Conservation (phyloP, 2,888 invertebrate species). For the Rhagophthalmus giganteus region DNA sequence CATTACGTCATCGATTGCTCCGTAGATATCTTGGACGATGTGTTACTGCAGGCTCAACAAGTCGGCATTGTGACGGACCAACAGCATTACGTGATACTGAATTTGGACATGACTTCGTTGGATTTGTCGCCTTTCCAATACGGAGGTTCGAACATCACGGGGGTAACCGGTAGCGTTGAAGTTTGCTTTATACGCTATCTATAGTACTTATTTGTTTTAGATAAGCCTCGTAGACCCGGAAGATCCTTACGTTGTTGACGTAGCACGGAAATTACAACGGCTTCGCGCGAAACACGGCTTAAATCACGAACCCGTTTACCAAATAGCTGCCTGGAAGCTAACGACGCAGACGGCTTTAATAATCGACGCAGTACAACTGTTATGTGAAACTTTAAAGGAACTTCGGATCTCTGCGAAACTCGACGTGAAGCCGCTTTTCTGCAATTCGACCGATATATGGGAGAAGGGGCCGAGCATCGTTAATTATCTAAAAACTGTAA, state of each 20-base stretch:
- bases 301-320: slow-evolving; percentile 20
- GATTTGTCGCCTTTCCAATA: slow-evolving; percentile 61
- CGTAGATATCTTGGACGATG: slow-evolving; percentile 54
- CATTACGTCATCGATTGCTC: slow-evolving; percentile 61
- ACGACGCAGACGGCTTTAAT: slow-evolving; percentile 78
- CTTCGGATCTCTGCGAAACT: slow-evolving; percentile 44
- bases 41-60: slow-evolving; percentile 62
- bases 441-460: slow-evolving; percentile 69
- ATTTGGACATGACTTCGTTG: slow-evolving; percentile 62
- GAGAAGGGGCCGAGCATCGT: slow-evolving; percentile 79
- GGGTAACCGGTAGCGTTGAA: slow-evolving; percentile 44
- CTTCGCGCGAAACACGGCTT: slow-evolving; percentile 6
- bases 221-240: slow-evolving; percentile 67
- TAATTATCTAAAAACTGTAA: slow-evolving; percentile 80
- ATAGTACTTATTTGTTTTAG: slow-evolving; percentile 32
- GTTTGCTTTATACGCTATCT: slow-evolving; percentile 24
- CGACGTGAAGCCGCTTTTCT: slow-evolving; percentile 55
- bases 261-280: slow-evolving; percentile 11
- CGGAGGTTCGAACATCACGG: slow-evolving; percentile 65
- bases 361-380: slow-evolving; percentile 83
- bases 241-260: slow-evolving; percentile 11
- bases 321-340: slow-evolving; percentile 38
- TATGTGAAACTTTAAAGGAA: slow-evolving; percentile 75
- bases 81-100: slow-evolving; percentile 61
- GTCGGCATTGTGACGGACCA: slow-evolving; percentile 64